These are phyloP conservation scores for Hemiscyllium ocellatum DNA, from an alignment of 2,113 vertebrate genomes.

Conservation along the genomic window DNA sequence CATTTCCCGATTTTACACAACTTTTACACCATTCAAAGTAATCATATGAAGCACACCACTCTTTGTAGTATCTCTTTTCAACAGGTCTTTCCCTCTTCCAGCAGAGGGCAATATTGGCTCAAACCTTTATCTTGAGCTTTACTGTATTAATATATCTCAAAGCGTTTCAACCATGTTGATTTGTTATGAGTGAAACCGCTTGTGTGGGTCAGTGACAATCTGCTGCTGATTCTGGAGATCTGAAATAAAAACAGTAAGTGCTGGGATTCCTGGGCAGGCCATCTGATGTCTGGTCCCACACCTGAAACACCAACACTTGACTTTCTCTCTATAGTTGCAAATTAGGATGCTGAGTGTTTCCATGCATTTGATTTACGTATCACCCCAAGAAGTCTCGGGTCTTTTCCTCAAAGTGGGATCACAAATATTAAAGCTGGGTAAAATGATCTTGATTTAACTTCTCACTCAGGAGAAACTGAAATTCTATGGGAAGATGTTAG, in stretches of 20 bases:
- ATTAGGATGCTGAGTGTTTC: too few relatives aligned
- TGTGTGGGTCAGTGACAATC: background rate
- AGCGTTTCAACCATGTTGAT: background rate
- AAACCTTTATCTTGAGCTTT: background rate
- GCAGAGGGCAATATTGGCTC: constrained; percentile 16
- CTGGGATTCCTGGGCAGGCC: background rate
- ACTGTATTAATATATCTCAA: background rate
- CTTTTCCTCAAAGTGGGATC: background rate
- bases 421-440: background rate
- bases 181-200: background rate
- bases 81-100: background rate
- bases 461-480: background rate
- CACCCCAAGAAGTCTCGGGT: background rate
- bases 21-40: background rate
- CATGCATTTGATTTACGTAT: background rate
- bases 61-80: background rate
- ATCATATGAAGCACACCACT: background rate
- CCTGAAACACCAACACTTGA: too few relatives aligned
- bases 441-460: background rate
- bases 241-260: background rate
- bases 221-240: background rate
- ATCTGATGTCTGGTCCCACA: background rate
- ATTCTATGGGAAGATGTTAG: background rate
- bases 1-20: background rate
- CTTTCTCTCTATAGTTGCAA: too few relatives aligned